phyloP scores from a whole-genome alignment of 2,797 vertebrate species.

The Urophycis tenuis region DNA sequence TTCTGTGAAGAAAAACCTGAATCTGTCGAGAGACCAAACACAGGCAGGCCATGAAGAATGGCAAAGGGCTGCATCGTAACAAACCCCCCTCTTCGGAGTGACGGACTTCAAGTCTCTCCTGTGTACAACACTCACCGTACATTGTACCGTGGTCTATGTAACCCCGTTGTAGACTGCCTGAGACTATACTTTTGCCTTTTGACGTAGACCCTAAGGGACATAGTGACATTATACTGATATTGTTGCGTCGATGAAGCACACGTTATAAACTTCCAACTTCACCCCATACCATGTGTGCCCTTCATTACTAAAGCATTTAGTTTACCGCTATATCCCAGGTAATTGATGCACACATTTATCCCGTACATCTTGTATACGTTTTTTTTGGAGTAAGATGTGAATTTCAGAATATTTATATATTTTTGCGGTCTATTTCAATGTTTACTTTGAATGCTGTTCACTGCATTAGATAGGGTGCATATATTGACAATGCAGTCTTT shows the following conservation, averaged over 20 bases:
- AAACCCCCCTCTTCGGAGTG: constrained; percentile 1
- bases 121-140: neutral
- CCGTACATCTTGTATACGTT: neutral
- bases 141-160: neutral
- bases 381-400: neutral
- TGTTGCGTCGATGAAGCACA: too few species aligned
- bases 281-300: constrained; percentile 42
- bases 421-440: constrained; percentile 21
- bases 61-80: constrained; percentile 50
- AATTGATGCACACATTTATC: neutral
- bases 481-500: neutral
- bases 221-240: too few species aligned
- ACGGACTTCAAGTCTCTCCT: neutral
- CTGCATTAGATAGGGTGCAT: constrained; percentile 13
- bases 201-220: neutral
- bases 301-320: constrained; percentile 17
- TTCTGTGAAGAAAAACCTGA: constrained; percentile 26
- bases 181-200: neutral
- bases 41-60: constrained; percentile 23
- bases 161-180: neutral
- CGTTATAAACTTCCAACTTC: neutral
- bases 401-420: constrained; percentile 27
- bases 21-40: constrained; percentile 50
- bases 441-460: constrained; percentile 27
- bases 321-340: neutral